These are phyloP conservation scores for Mirounga angustirostris DNA, from an alignment of 2,113 vertebrate genomes.

Conservation along the genomic window DNA sequence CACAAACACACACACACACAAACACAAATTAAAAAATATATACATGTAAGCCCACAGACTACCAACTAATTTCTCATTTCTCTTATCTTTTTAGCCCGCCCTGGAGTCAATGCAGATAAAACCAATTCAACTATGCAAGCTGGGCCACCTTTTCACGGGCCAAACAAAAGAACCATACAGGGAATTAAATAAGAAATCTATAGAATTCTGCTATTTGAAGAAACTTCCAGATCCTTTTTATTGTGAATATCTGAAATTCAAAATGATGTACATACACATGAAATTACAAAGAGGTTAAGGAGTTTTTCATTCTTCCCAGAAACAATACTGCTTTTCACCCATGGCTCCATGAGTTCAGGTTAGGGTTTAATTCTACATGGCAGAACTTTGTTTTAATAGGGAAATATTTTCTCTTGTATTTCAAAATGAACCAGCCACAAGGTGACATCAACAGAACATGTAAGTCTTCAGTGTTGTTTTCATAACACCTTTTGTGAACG, in stretches of 20 bases:
- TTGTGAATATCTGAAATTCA: background rate
- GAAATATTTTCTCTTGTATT: background rate
- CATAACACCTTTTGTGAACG: background rate
- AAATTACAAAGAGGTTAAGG: background rate
- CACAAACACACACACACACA: background rate
- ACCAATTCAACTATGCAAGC: background rate
- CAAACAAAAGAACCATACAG: background rate
- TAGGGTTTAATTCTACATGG: background rate
- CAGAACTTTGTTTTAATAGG: background rate
- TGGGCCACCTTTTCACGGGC: background rate
- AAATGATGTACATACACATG: background rate
- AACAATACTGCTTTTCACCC: background rate
- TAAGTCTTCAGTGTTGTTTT: background rate
- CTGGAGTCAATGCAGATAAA: background rate
- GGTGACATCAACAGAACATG: background rate
- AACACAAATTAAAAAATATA: background rate
- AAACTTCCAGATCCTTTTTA: background rate
- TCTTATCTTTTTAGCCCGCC: background rate
- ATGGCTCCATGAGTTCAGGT: background rate
- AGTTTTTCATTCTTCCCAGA: background rate
- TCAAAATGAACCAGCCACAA: background rate
- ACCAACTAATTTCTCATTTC: background rate
- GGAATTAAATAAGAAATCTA: background rate
- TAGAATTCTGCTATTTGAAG: background rate
- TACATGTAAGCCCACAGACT: background rate